phyloP scores from a whole-genome alignment of 2,113 vertebrate species.

The Zeus faber region DNA sequence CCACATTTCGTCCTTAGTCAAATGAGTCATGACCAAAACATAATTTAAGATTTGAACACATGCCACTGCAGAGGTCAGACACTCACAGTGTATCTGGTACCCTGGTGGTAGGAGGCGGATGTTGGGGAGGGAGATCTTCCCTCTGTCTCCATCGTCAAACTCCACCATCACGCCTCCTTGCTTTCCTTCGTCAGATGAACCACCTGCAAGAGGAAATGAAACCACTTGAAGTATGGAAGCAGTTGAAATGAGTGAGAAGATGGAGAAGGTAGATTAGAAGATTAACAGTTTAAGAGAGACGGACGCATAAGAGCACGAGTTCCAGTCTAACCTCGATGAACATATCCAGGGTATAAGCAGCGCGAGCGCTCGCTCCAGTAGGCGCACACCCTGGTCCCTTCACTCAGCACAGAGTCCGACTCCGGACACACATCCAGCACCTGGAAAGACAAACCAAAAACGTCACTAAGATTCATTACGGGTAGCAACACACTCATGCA shows the following conservation, averaged over 20 bases:
- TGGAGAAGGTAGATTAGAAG: too few species aligned
- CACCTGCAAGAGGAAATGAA: conserved; percentile 48
- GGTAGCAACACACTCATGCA: conserved; percentile 41
- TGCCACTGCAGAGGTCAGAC: conserved; percentile 5
- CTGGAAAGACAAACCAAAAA: too few species aligned
- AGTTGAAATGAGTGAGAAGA: not conserved
- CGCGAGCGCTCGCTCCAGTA: conserved; percentile 96
- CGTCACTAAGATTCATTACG: conserved; percentile 64
- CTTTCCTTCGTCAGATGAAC: conserved; percentile 82
- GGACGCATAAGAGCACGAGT: too few species aligned
- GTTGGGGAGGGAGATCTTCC: conserved; percentile 88
- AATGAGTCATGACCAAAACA: too few species aligned
- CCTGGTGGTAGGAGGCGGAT: conserved; percentile 91
- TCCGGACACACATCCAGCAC: conserved; percentile 87
- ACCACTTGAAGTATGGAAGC: not conserved
- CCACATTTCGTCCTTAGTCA: too few species aligned
- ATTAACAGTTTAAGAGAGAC: too few species aligned
- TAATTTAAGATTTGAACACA: too few species aligned
- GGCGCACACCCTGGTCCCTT: conserved; percentile 89
- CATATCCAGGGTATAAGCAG: conserved; percentile 90
- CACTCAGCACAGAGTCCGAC: conserved; percentile 76
- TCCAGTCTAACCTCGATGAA: conserved; percentile 81
- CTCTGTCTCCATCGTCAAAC: conserved; percentile 93
- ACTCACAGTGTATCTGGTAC: conserved; percentile 93
- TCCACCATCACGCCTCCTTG: conserved; percentile 87